Percentiles rank a stretch among this genome's conserved stretches.
phyloP scores from a whole-genome alignment of 2,113 vertebrate species.

The Atlantisia rogersi region DNA sequence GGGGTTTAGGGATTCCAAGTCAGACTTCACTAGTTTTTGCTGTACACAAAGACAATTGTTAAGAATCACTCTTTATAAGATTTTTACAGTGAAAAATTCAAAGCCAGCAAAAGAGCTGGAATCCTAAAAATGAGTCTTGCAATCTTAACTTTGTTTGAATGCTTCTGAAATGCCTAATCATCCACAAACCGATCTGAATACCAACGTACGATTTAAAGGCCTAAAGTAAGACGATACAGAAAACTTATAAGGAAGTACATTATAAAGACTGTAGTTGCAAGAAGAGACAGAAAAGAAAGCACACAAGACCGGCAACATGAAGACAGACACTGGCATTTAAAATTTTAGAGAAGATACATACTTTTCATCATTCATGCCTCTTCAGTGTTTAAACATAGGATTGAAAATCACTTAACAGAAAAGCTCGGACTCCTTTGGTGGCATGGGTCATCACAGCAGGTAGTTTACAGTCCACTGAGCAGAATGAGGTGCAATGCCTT shows the following conservation, averaged over 20 bases:
- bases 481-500: slow-evolving; percentile 1
- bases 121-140: too few relatives aligned
- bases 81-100: too few relatives aligned
- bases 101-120: too few relatives aligned
- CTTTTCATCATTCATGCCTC: not conserved
- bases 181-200: not conserved
- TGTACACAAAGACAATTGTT: too few relatives aligned
- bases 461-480: not conserved
- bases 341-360: not conserved
- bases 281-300: not conserved
- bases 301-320: not conserved
- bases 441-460: not conserved
- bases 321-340: not conserved
- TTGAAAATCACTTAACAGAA: not conserved
- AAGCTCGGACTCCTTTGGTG: not conserved
- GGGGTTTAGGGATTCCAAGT: too few relatives aligned
- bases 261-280: not conserved
- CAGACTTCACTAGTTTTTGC: too few relatives aligned
- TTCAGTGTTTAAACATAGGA: not conserved
- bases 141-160: not conserved
- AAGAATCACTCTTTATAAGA: too few relatives aligned
- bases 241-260: not conserved
- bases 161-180: not conserved
- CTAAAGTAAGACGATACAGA: not conserved
- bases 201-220: not conserved